Evolutionary conservation across 2,888 invertebrate species (phyloP), one percentile per base, ranked within the genome.

Genomic region (Lasioglossum pauxillum): DNA sequence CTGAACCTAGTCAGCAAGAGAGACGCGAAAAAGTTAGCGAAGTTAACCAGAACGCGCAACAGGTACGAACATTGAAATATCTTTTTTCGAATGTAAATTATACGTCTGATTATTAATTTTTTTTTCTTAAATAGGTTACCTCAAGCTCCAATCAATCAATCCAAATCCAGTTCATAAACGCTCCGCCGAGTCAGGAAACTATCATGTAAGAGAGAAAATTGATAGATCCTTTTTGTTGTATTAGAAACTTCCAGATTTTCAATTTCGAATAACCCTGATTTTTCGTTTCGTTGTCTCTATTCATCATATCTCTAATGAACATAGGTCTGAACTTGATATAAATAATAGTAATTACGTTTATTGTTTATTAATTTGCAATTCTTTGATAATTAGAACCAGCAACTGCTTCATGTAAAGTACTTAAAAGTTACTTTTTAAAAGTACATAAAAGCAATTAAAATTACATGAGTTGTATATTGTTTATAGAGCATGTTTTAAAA

Each of bases 101-200:
- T n/a, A 57, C 23, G 7, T 53, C n/a, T 57, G 19, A 12, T 67
- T 46, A 4, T 14, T 27, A 27, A n/a, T 31, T 64, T 1, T 23
- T 64, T 71, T 23, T 64, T 74, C 60, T 74, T 0, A n/a, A 83
- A 46, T 44, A 90, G 90, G 75, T 90, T 19, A 71, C 88, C 8
- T 84, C 90, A n/a, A 87, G 72, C n/a, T 74, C 82, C 2, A 76
- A 10, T 60, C 85, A 87, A 44, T 53, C 76, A 3, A 35, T 46
- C n/a, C 83, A 88, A 64, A n/a, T 84, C 16, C 31, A 69, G 7
- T n/a, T 76, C 0, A 0, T 75, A 16, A 49, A 38, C 1, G 35
- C 67, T 3, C 46, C 64, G 0, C 74, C 78, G 7, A 84, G 64
- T 53, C 85, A 85, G n/a, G 72, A 85, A 80, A 53, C 74, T n/a